These are phyloP conservation scores for Metellina segmentata DNA, from an alignment of 2,888 invertebrate species.

Conservation along the genomic window DNA sequence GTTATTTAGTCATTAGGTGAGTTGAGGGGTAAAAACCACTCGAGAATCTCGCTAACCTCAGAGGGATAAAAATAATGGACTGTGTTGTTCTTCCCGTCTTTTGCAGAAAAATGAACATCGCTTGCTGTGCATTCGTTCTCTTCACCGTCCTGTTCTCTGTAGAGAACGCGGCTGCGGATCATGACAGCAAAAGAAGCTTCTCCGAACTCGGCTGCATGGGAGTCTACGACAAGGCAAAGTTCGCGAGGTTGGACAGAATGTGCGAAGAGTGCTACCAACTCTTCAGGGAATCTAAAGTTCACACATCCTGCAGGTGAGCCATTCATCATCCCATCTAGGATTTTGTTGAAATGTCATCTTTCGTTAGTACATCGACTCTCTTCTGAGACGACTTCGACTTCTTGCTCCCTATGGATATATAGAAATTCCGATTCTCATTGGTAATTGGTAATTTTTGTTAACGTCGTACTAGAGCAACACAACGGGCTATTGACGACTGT, in stretches of 20 bases:
- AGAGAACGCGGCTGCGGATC: not conserved
- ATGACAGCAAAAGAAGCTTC: conserved; percentile 56
- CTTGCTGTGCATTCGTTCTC: not conserved
- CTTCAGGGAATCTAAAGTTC: conserved; percentile 77
- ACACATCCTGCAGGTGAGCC: conserved; percentile 76
- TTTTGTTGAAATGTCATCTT: no score
- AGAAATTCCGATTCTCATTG: no score
- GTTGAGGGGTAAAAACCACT: no score
- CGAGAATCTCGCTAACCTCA: no score
- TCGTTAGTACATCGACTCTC: no score
- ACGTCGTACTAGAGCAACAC: no score
- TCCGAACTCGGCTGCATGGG: conserved; percentile 77
- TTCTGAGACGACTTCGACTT: not conserved
- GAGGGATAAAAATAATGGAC: not conserved
- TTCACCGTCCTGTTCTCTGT: not conserved
- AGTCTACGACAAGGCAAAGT: conserved; percentile 77
- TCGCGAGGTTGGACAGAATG: conserved; percentile 77
- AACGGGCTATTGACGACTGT: no score
- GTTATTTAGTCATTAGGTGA: no score
- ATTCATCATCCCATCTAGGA: not conserved
- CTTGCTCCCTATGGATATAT: no score
- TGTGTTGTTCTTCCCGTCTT: not conserved
- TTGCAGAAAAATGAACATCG: not conserved
- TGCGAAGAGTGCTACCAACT: conserved; percentile 78
- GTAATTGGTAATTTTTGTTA: no score